Conservation (phyloP, 1,140 invertebrate species). For the Aphelenchoides besseyi region DNA sequence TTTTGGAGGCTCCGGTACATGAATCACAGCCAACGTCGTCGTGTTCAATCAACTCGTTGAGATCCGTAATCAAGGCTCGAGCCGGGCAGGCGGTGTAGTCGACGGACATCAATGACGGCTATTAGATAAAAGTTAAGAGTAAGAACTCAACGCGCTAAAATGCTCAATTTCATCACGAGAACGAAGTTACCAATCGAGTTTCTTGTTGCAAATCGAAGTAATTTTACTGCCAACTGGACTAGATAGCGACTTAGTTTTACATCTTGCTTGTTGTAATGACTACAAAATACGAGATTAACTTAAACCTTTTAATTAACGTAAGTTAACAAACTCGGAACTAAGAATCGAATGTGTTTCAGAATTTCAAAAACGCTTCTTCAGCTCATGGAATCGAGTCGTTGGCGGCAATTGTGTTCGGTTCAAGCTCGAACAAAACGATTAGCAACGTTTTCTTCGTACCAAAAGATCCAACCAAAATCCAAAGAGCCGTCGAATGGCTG, state of each 20-base stretch:
- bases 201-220: no score
- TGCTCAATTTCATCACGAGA: no score
- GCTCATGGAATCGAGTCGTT: background rate
- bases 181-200: no score
- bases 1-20: background rate
- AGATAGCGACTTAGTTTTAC: no score
- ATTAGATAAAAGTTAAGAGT: no score
- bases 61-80: background rate
- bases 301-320: conserved; percentile 14
- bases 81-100: background rate
- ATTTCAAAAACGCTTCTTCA: conserved; percentile 5
- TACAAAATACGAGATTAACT: conserved; percentile 16
- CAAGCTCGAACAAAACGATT: background rate
- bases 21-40: background rate
- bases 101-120: no score
- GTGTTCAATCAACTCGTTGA: background rate
- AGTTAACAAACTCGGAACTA: no score
- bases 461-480: background rate
- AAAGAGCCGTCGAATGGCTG: background rate
- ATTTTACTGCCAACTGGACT: no score
- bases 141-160: no score
- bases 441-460: conserved; percentile 10
- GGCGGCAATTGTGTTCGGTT: background rate
- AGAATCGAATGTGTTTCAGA: no score
- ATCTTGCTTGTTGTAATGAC: no score